Conservation (phyloP, 1,140 invertebrate genomes). For the Odontomachus brunneus region DNA sequence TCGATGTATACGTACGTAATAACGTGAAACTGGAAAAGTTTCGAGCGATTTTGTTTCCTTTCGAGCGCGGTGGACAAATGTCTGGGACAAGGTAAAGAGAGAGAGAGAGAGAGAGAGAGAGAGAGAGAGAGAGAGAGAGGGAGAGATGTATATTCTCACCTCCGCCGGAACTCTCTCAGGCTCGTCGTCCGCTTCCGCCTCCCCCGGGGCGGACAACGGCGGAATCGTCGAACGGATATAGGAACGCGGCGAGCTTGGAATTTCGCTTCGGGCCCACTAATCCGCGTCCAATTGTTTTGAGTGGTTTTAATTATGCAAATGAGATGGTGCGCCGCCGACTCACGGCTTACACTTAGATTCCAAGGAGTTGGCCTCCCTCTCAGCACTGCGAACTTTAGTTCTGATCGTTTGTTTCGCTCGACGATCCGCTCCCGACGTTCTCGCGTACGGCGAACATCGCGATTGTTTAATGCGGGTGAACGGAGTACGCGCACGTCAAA, state of each 20-base stretch:
- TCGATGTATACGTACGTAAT: constrained; percentile 16
- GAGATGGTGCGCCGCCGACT: constrained; percentile 73
- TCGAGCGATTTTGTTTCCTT: constrained; percentile 32
- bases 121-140: too few species aligned
- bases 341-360: constrained; percentile 56
- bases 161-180: background rate
- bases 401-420: too few species aligned
- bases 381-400: background rate
- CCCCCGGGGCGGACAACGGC: background rate
- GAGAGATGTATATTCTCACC: constrained; percentile 26
- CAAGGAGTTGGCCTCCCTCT: constrained; percentile 55
- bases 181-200: background rate
- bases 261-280: constrained; percentile 65
- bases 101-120: too few species aligned
- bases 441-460: too few species aligned
- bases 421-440: too few species aligned
- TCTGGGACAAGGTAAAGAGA: background rate
- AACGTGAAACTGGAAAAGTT: constrained; percentile 27
- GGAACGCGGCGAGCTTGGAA: constrained; percentile 34
- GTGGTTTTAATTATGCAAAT: constrained; percentile 81
- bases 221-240: constrained; percentile 43
- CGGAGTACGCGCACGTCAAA: too few species aligned
- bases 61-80: constrained; percentile 6
- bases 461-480: too few species aligned
- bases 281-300: constrained; percentile 80